Conservation (phyloP, 2,113 vertebrate genomes). For the Alces alces region DNA sequence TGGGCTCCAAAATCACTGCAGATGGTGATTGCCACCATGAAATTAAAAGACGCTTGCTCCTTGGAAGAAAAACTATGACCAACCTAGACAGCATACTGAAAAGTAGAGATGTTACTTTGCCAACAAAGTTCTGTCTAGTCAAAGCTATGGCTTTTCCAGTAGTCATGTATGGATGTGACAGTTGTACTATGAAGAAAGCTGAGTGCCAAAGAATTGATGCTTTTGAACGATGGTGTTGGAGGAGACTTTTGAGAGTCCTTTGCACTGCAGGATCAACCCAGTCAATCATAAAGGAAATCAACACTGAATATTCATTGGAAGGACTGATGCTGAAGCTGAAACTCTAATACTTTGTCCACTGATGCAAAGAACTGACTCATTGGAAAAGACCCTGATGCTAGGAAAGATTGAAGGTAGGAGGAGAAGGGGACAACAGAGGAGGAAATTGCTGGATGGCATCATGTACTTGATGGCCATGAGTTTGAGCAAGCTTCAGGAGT, state of each 20-base stretch:
- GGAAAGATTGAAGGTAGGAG: neutral
- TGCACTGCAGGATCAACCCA: neutral
- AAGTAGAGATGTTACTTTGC: neutral
- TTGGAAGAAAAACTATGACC: too few relatives aligned
- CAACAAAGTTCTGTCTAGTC: neutral
- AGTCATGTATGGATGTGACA: neutral
- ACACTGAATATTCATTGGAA: neutral
- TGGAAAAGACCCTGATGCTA: neutral
- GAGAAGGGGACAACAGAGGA: neutral
- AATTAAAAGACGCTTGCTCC: neutral
- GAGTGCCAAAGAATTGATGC: neutral
- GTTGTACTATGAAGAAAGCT: neutral
- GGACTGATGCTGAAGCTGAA: neutral
- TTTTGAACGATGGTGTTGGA: neutral
- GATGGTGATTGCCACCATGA: neutral
- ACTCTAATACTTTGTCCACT: neutral
- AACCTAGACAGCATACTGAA: neutral
- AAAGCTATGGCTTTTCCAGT: neutral
- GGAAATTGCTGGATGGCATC: neutral
- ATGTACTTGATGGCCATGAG: neutral
- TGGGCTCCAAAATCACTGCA: neutral
- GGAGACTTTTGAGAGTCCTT: neutral
- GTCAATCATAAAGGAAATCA: neutral
- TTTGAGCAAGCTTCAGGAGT: neutral
- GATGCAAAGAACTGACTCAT: neutral